Conservation (phyloP, 1,140 invertebrate species). For the Oreohelix idahoensis region DNA sequence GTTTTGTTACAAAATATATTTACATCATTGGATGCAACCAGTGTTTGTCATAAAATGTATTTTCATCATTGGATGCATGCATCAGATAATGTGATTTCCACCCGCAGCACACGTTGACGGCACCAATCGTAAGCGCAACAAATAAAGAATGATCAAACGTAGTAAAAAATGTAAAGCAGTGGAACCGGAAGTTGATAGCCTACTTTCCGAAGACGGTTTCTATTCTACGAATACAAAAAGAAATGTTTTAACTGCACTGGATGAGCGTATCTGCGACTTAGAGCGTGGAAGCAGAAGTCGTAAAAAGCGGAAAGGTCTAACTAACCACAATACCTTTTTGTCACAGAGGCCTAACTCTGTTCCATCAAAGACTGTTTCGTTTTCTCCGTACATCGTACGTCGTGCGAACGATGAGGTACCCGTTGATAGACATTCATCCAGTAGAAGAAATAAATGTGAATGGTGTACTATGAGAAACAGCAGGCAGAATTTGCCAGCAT, state of each 20-base stretch:
- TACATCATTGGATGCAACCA: no score
- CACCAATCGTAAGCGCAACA: no score
- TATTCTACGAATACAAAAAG: not conserved
- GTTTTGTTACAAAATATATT: no score
- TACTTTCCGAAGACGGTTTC: not conserved
- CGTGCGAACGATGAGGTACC: not conserved
- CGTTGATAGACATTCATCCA: not conserved
- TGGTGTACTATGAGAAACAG: not conserved
- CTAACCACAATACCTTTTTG: not conserved
- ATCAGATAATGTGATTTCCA: no score
- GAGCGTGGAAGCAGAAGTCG: not conserved
- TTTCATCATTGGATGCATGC: no score
- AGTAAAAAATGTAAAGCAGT: not conserved
- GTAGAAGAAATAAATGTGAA: not conserved
- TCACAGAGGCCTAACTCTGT: not conserved
- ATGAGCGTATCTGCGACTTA: not conserved
- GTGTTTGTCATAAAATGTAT: no score
- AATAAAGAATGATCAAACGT: not conserved
- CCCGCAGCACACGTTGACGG: no score
- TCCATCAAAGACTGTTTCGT: not conserved
- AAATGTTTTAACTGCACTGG: not conserved
- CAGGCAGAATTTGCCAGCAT: not conserved
- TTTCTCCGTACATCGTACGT: not conserved
- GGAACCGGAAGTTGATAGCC: not conserved
- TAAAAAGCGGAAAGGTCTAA: not conserved